A percentile compares a stretch with the other conserved stretches of the same genome.
phyloP scores from a whole-genome alignment of 2,888 invertebrate species.

The Tinea trinotella region DNA sequence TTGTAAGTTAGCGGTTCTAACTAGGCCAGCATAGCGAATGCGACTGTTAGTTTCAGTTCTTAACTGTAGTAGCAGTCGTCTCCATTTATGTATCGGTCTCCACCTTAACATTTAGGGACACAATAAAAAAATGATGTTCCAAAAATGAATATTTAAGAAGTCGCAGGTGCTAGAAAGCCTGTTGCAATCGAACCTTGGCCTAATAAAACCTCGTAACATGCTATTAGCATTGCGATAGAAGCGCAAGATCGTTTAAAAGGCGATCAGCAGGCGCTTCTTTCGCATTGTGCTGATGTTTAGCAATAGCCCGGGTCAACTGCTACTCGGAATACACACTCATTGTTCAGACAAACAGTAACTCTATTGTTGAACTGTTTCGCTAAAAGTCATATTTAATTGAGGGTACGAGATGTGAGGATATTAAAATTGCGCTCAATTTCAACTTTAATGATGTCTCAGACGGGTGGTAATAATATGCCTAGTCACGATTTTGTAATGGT shows the following conservation, averaged over 20 bases:
- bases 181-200: slow-evolving; percentile 61
- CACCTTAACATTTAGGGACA: too few species aligned
- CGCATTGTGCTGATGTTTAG: slow-evolving; percentile 52
- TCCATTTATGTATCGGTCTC: too few species aligned
- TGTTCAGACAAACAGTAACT: slow-evolving; percentile 45
- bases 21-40: too few species aligned
- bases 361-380: slow-evolving; percentile 49
- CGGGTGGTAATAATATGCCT: slow-evolving; percentile 30
- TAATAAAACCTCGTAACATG: slow-evolving; percentile 43
- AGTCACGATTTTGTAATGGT: slow-evolving; percentile 42
- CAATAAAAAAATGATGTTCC: background rate
- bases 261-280: slow-evolving; percentile 60
- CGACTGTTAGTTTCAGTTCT: too few species aligned
- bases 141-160: slow-evolving; percentile 23
- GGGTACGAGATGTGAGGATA: slow-evolving; percentile 22
- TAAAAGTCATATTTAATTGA: slow-evolving; percentile 58
- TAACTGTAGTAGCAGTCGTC: too few species aligned
- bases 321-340: slow-evolving; percentile 37
- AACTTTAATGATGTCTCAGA: background rate
- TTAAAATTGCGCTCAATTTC: background rate
- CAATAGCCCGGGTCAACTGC: slow-evolving; percentile 49
- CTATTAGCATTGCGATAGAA: slow-evolving; percentile 55
- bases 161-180: slow-evolving; percentile 63
- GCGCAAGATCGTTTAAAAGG: slow-evolving; percentile 66
- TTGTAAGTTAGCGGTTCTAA: too few species aligned